phyloP scores from a whole-genome alignment of 2,797 vertebrate genomes.

The Protonibea diacanthus region DNA sequence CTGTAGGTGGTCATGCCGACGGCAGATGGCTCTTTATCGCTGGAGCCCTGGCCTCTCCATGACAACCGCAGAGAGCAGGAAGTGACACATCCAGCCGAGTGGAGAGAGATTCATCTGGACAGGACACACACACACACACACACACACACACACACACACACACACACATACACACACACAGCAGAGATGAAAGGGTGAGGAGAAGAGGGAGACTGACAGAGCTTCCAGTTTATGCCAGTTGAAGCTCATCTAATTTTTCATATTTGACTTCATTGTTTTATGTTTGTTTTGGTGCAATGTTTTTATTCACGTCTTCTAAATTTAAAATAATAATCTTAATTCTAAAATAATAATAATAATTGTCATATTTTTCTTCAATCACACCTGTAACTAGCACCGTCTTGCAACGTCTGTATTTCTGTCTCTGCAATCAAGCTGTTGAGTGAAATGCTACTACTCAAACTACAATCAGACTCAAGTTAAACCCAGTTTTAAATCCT shows the following conservation, averaged over 20 bases:
- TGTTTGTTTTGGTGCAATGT: background rate
- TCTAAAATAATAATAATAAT: too few relatives aligned
- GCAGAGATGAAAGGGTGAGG: conserved; percentile 37
- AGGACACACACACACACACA: conserved; percentile 35
- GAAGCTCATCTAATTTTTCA: background rate
- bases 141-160: conserved; percentile 34
- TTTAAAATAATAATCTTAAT: too few relatives aligned
- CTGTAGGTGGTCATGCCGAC: conserved; percentile 83
- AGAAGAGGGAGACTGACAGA: background rate
- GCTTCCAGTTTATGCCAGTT: background rate
- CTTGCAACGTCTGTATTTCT: background rate
- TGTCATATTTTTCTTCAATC: too few relatives aligned
- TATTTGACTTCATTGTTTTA: background rate
- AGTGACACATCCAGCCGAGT: conserved; percentile 83
- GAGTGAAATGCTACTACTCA: background rate
- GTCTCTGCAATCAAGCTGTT: background rate
- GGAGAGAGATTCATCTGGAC: conserved; percentile 80
- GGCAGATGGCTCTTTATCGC: conserved; percentile 86
- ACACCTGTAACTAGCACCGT: background rate
- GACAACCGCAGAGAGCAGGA: conserved; percentile 83
- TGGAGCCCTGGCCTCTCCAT: conserved; percentile 79
- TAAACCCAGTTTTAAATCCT: too few relatives aligned
- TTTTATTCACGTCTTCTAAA: background rate
- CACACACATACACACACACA: conserved; percentile 44
- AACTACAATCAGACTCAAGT: too few relatives aligned